These are phyloP conservation scores for Pholis gunnellus DNA, from an alignment of 2,113 vertebrate genomes.

Conservation along the genomic window DNA sequence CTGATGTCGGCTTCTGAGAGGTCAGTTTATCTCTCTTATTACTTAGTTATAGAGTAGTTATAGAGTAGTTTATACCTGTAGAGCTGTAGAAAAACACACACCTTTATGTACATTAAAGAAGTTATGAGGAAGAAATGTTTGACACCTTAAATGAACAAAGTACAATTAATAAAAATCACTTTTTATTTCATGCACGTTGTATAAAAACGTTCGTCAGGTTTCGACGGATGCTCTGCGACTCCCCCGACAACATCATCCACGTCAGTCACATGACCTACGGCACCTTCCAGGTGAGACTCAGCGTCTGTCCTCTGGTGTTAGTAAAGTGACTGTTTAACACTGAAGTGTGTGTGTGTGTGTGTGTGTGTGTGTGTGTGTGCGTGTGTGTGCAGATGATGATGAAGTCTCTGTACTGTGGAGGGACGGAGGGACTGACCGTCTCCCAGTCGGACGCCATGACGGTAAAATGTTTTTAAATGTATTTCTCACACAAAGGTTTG, in stretches of 20 bases:
- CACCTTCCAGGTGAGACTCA: conserved; percentile 88
- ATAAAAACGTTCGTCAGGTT: conserved; percentile 82
- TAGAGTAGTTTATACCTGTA: too few species aligned
- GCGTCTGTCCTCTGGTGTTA: background rate
- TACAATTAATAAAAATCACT: too few species aligned
- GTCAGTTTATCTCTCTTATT: conserved; percentile 71
- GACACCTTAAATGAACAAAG: too few species aligned
- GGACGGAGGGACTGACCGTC: conserved; percentile 87
- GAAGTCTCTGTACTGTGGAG: conserved; percentile 94
- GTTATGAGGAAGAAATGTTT: too few species aligned
- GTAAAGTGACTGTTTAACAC: background rate
- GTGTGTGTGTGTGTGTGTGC: conserved; percentile 12
- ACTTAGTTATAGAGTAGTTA: too few species aligned
- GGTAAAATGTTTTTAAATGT: conserved; percentile 79
- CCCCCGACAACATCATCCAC: conserved; percentile 84
- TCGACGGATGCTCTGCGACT: conserved; percentile 87
- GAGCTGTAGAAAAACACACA: too few species aligned
- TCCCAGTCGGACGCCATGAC: conserved; percentile 86
- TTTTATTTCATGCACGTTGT: too few species aligned
- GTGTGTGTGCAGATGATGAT: conserved; percentile 88
- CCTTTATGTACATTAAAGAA: too few species aligned
- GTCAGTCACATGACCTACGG: conserved; percentile 91
- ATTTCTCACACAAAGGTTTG: too few species aligned
- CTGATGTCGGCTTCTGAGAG: conserved; percentile 94
- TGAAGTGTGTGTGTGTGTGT: conserved; percentile 15